Evolutionary conservation across 2,888 invertebrate genomes (phyloP).

Genomic region (Pachymerium ferrugineum): DNA sequence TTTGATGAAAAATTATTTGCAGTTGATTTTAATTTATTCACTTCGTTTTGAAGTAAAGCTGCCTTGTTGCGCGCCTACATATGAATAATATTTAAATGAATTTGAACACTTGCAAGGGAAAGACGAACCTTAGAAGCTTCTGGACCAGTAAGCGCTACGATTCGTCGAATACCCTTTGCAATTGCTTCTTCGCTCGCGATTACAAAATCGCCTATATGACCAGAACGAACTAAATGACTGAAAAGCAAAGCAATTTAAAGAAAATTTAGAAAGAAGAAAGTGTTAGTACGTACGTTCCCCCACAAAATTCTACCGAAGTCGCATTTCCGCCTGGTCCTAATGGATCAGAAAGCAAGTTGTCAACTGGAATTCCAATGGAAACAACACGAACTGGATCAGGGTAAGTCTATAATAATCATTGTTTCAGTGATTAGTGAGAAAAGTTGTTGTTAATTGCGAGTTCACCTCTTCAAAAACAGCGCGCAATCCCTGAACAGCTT

Average conservation of each 20-base stretch:
- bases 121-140: conserved; percentile 64
- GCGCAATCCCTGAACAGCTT: conserved; percentile 82
- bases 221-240: conserved; percentile 77
- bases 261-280: conserved; percentile 17
- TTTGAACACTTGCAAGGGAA: background rate
- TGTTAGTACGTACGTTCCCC: conserved; percentile 70
- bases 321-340: conserved; percentile 67
- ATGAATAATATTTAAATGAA: conserved; percentile 7
- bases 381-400: conserved; percentile 80
- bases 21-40: conserved; percentile 55
- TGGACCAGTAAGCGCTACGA: conserved; percentile 92
- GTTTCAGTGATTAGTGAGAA: no score
- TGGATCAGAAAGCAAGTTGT: conserved; percentile 80
- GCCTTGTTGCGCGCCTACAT: conserved; percentile 66
- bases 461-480: conserved; percentile 93
- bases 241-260: conserved; percentile 35
- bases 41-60: conserved; percentile 67
- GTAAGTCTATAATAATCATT: conserved; percentile 60
- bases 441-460: no score
- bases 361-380: conserved; percentile 87
- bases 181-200: conserved; percentile 98
- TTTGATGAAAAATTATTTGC: conserved; percentile 42
- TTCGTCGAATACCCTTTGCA: conserved; percentile 94
- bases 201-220: conserved; percentile 91
- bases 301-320: conserved; percentile 98